Conservation (phyloP, 1,140 invertebrate genomes). For the Eriocheir sinensis region DNA sequence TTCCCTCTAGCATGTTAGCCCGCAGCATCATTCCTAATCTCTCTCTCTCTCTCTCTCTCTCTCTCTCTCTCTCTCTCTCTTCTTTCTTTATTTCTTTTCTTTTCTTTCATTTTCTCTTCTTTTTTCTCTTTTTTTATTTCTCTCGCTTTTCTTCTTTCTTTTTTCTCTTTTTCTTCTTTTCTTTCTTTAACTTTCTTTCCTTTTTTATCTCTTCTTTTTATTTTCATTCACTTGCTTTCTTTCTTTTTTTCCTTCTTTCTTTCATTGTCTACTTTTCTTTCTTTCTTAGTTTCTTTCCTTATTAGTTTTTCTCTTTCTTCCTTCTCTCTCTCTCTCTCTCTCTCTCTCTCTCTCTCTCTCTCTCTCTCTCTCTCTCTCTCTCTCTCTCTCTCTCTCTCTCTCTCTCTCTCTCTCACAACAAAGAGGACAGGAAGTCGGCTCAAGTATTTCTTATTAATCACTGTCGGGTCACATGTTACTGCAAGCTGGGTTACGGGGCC, state of each 20-base stretch:
- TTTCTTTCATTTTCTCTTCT: constrained; percentile 32
- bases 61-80: neutral
- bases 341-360: constrained; percentile 30
- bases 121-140: too few relatives aligned
- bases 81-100: constrained; percentile 34
- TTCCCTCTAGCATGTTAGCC: neutral
- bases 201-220: too few relatives aligned
- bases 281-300: neutral
- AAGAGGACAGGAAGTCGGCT: neutral
- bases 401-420: neutral
- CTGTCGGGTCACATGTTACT: neutral
- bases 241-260: neutral
- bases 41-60: neutral
- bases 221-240: neutral
- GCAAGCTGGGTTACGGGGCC: too few relatives aligned
- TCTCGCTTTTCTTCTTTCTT: too few relatives aligned
- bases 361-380: constrained; percentile 38
- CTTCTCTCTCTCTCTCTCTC: neutral
- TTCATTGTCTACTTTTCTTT: constrained; percentile 17
- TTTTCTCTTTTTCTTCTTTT: constrained; percentile 43
- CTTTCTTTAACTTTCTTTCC: constrained; percentile 18
- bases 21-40: too few relatives aligned
- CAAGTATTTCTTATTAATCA: constrained; percentile 3
- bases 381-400: constrained; percentile 22
- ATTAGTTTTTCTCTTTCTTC: neutral